phyloP scores from a whole-genome alignment of 2,113 vertebrate genomes.

The Chascanopsetta lugubris region DNA sequence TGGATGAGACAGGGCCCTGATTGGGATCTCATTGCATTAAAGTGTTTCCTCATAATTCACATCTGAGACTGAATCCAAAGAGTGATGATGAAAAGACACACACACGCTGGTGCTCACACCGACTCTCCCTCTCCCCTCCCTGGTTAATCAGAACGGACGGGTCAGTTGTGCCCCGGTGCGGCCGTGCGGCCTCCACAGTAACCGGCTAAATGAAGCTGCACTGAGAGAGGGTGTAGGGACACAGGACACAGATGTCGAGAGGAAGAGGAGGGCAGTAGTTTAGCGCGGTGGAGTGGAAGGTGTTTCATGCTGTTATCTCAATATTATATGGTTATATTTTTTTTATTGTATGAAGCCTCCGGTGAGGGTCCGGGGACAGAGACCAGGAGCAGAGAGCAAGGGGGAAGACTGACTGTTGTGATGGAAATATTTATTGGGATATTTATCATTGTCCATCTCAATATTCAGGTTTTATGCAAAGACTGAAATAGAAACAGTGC shows the following conservation, averaged over 20 bases:
- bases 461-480: no score
- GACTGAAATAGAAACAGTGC: no score
- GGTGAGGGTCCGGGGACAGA: no score
- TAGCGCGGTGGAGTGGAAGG: slow-evolving; percentile 8
- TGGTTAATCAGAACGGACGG: slow-evolving; percentile 67
- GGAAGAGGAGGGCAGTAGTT: slow-evolving; percentile 8
- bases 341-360: no score
- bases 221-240: slow-evolving; percentile 24
- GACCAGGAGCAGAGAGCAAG: no score
- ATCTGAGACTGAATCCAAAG: not conserved
- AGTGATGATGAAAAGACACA: not conserved
- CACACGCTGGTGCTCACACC: slow-evolving; percentile 1
- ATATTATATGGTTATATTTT: no score
- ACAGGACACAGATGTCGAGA: not conserved
- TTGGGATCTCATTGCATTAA: not conserved
- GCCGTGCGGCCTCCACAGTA: slow-evolving; percentile 38
- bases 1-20: not conserved
- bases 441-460: no score
- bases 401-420: no score
- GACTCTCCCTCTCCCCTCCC: slow-evolving; percentile 33
- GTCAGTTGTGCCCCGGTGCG: slow-evolving; percentile 58
- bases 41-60: not conserved
- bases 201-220: slow-evolving; percentile 64
- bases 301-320: slow-evolving; percentile 8
- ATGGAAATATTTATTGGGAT: no score